Percentiles rank a stretch among this genome's conserved stretches.
phyloP scores from a whole-genome alignment of 2,113 vertebrate genomes.

The Danionella cerebrum region DNA sequence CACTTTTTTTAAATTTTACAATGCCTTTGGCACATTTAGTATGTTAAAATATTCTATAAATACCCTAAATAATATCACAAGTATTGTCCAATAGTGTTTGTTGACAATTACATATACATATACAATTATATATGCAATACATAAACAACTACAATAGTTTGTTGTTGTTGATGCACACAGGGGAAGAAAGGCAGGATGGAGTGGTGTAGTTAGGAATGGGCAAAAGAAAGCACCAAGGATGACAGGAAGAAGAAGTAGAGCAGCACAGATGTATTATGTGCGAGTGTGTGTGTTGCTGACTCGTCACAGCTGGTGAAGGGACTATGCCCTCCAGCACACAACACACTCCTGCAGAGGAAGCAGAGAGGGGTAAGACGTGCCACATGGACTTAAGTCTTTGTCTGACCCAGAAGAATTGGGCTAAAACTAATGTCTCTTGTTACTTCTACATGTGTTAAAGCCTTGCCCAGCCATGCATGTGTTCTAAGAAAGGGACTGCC shows the following conservation, averaged over 20 bases:
- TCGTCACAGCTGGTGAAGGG: slow-evolving; percentile 37
- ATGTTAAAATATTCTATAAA: too few species aligned
- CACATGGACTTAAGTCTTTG: background rate
- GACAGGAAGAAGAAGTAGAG: slow-evolving; percentile 8
- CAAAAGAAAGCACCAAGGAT: background rate
- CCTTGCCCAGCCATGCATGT: too few species aligned
- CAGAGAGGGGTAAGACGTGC: background rate
- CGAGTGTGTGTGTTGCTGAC: slow-evolving; percentile 30
- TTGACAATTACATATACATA: too few species aligned
- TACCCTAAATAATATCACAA: too few species aligned
- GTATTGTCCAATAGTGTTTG: too few species aligned
- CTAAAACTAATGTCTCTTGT: background rate
- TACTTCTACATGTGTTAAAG: too few species aligned
- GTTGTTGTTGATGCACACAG: slow-evolving; percentile 19
- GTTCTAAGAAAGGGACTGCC: too few species aligned
- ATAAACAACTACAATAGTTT: too few species aligned
- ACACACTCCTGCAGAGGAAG: slow-evolving; percentile 11
- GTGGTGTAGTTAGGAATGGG: background rate
- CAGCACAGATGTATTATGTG: slow-evolving; percentile 31
- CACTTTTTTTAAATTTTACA: too few species aligned
- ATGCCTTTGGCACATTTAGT: too few species aligned
- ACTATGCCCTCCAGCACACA: slow-evolving; percentile 9
- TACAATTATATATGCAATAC: too few species aligned
- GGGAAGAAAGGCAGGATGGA: slow-evolving; percentile 2
- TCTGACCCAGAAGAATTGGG: background rate